Evolutionary conservation across 2,888 invertebrate species (phyloP).

Genomic region (Drosophila lutescens): DNA sequence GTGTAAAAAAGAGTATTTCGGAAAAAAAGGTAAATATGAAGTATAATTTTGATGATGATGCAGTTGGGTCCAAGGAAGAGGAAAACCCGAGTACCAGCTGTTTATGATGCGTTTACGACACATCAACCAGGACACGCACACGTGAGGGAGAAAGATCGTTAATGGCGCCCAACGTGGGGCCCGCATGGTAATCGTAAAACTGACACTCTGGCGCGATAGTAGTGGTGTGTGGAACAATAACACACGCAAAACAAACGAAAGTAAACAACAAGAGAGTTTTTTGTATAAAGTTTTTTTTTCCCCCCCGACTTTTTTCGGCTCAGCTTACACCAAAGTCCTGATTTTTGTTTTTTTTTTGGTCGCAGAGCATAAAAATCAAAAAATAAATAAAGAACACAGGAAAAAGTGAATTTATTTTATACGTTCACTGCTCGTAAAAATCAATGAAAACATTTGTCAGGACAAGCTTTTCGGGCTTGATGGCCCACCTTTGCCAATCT

Average conservation of each 20-base stretch:
- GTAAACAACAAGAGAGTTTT: slow-evolving; percentile 21
- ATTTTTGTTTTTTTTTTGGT: slow-evolving; percentile 10
- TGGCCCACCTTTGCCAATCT: slow-evolving; percentile 56
- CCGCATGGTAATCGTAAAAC: slow-evolving; percentile 56
- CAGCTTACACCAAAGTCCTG: slow-evolving; percentile 17
- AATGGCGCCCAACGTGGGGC: slow-evolving; percentile 43
- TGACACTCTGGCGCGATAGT: slow-evolving; percentile 41
- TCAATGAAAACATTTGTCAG: slow-evolving; percentile 73
- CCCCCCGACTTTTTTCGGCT: slow-evolving; percentile 3
- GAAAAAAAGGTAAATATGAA: slow-evolving; percentile 19
- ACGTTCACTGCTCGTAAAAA: slow-evolving; percentile 76
- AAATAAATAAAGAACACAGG: slow-evolving; percentile 20
- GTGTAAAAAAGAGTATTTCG: slow-evolving; percentile 14
- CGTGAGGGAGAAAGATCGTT: slow-evolving; percentile 46
- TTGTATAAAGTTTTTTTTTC: slow-evolving; percentile 20
- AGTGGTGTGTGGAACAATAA: slow-evolving; percentile 42
- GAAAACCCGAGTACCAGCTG: slow-evolving; percentile 45
- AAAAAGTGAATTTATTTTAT: slow-evolving; percentile 69
- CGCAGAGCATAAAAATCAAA: slow-evolving; percentile 19
- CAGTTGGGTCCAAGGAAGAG: slow-evolving; percentile 5
- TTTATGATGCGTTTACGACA: slow-evolving; percentile 76
- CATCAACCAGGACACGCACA: slow-evolving; percentile 62
- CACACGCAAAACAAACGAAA: slow-evolving; percentile 35
- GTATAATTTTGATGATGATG: slow-evolving; percentile 38
- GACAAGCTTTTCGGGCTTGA: slow-evolving; percentile 47